Conservation (phyloP, 2,888 invertebrate genomes). For the Alviniconcha strummeri region DNA sequence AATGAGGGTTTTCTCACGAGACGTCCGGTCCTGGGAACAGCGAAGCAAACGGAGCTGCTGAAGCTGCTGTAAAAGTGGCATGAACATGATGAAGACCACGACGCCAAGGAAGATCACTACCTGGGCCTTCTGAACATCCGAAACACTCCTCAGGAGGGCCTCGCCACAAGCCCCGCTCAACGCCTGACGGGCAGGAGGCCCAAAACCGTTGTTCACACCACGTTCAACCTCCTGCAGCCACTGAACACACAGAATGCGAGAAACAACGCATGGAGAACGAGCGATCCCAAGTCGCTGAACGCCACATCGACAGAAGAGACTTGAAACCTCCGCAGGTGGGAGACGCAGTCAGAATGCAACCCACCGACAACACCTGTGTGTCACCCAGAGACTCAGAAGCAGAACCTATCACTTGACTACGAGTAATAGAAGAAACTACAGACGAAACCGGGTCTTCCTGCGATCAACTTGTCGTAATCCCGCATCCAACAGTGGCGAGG, state of each 20-base stretch:
- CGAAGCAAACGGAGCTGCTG: slow-evolving; percentile 27
- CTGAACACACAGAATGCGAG: not conserved
- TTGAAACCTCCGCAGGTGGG: too few species aligned
- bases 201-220: slow-evolving; percentile 10
- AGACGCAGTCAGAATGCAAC: too few species aligned
- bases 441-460: slow-evolving; percentile 7
- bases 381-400: not conserved
- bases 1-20: slow-evolving; percentile 15
- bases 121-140: slow-evolving; percentile 30
- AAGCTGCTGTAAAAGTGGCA: slow-evolving; percentile 31
- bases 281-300: too few species aligned
- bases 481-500: too few species aligned
- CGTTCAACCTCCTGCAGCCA: not conserved
- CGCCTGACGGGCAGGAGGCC: slow-evolving; percentile 22
- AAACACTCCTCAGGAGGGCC: slow-evolving; percentile 30
- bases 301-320: too few species aligned
- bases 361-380: too few species aligned
- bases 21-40: slow-evolving; percentile 27
- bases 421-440: not conserved
- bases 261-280: too few species aligned
- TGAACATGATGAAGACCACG: slow-evolving; percentile 20
- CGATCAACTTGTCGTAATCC: too few species aligned
- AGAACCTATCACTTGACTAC: not conserved
- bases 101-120: too few species aligned
- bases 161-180: too few species aligned